phyloP scores from a whole-genome alignment of 2,113 vertebrate species.

The human region DNA sequence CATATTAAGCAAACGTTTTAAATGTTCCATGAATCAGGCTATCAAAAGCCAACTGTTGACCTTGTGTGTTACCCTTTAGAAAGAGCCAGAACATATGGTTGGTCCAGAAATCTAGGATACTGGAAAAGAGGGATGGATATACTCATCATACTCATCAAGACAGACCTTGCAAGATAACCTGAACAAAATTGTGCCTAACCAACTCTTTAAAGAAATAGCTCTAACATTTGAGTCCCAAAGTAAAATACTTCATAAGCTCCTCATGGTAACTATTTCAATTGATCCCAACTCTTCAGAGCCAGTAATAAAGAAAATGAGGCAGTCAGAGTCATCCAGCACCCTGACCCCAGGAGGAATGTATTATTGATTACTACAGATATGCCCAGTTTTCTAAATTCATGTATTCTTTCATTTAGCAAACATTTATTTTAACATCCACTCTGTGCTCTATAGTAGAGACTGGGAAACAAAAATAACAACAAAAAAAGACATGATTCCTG shows the following conservation, averaged over 20 bases:
- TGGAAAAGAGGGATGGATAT: neutral
- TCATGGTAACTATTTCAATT: neutral
- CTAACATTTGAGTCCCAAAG: neutral
- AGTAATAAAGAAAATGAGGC: neutral
- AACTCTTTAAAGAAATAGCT: neutral
- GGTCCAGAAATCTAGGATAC: neutral
- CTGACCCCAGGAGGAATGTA: neutral
- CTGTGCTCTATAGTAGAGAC: neutral
- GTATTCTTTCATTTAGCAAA: neutral
- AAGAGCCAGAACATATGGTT: neutral
- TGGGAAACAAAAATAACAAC: neutral
- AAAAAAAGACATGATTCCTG: neutral
- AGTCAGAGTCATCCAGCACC: neutral
- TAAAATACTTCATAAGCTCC: neutral
- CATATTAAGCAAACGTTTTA: conserved; percentile 22
- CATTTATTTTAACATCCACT: neutral
- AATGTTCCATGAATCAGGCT: conserved; percentile 29
- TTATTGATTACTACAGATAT: neutral
- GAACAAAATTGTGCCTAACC: neutral
- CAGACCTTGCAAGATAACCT: neutral
- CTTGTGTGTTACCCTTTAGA: neutral
- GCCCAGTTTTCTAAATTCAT: neutral
- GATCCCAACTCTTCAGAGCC: neutral
- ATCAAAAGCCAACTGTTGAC: conserved; percentile 37
- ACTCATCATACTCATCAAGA: neutral